These are phyloP conservation scores for Psylliodes chrysocephalus DNA, from an alignment of 2,888 invertebrate species.

Conservation along the genomic window DNA sequence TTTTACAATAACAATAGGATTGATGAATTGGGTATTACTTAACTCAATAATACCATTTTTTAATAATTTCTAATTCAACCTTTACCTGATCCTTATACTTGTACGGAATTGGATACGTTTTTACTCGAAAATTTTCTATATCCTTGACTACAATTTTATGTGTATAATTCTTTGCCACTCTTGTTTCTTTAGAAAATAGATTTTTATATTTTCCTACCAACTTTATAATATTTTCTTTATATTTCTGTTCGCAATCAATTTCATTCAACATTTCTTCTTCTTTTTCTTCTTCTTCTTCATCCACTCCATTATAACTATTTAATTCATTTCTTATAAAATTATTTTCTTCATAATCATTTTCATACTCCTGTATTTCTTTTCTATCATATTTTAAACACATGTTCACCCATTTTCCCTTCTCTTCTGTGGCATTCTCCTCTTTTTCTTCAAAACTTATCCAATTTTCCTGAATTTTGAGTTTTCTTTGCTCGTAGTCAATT, in stretches of 20 bases:
- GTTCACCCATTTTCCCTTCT: not conserved
- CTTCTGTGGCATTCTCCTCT: not conserved
- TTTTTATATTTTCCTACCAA: too few species aligned
- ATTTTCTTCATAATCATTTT: too few species aligned
- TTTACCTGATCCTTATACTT: not conserved
- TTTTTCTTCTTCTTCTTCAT: too few species aligned
- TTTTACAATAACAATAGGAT: constrained; percentile 2
- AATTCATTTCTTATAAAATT: too few species aligned
- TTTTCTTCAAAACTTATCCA: not conserved
- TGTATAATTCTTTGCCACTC: not conserved
- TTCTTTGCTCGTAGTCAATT: not conserved
- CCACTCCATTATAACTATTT: too few species aligned
- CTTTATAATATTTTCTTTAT: too few species aligned
- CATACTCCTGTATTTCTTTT: too few species aligned
- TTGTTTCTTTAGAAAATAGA: not conserved
- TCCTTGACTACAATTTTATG: not conserved
- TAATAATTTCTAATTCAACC: not conserved
- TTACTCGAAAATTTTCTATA: constrained; percentile 1
- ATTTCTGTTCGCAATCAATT: too few species aligned
- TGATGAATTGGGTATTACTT: not conserved
- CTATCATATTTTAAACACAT: too few species aligned
- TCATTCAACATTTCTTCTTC: too few species aligned
- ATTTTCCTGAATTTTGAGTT: not conserved
- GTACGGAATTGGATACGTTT: not conserved
- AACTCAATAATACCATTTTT: not conserved